These are phyloP conservation scores for Australoheros facetus DNA, from an alignment of 2,797 vertebrate genomes.

Conservation along the genomic window DNA sequence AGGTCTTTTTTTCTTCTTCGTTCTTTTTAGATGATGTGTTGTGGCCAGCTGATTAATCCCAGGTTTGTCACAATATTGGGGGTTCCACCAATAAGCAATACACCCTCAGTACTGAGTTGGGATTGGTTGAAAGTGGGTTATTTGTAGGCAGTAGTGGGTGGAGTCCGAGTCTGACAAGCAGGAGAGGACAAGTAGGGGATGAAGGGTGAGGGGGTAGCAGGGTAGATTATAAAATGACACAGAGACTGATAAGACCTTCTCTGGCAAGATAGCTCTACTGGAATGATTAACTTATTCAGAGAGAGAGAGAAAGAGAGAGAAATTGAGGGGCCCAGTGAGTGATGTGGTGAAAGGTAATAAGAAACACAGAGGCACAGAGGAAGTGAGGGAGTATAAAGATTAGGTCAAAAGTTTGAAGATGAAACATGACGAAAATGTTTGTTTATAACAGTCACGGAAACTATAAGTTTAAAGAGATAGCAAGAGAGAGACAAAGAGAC, in stretches of 20 bases:
- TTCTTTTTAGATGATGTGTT: slow-evolving; percentile 43
- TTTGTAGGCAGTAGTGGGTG: slow-evolving; percentile 70
- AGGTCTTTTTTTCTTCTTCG: background rate
- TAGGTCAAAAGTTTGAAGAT: slow-evolving; percentile 14
- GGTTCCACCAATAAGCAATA: slow-evolving; percentile 82
- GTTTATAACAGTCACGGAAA: background rate
- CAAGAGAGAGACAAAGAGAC: background rate
- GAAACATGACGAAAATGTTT: slow-evolving; percentile 8
- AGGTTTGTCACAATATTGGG: slow-evolving; percentile 66
- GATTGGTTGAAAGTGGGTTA: slow-evolving; percentile 79
- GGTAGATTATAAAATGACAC: slow-evolving; percentile 97
- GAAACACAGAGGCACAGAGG: slow-evolving; percentile 9
- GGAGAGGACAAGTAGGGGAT: slow-evolving; percentile 39
- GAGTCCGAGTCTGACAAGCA: slow-evolving; percentile 79
- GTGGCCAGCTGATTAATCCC: slow-evolving; percentile 83
- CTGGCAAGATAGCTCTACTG: slow-evolving; percentile 87
- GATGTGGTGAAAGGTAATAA: slow-evolving; percentile 25
- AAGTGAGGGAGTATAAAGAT: slow-evolving; percentile 13
- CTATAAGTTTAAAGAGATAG: background rate
- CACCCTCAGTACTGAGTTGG: slow-evolving; percentile 57
- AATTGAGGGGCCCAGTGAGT: background rate
- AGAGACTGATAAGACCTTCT: slow-evolving; percentile 91
- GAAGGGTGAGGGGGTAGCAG: slow-evolving; percentile 54
- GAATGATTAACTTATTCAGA: slow-evolving; percentile 92
- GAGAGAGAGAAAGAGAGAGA: slow-evolving; percentile 24